Base-by-base conservation (phyloP, 1,140 invertebrate species). In the Sinonovacula constricta region DNA sequence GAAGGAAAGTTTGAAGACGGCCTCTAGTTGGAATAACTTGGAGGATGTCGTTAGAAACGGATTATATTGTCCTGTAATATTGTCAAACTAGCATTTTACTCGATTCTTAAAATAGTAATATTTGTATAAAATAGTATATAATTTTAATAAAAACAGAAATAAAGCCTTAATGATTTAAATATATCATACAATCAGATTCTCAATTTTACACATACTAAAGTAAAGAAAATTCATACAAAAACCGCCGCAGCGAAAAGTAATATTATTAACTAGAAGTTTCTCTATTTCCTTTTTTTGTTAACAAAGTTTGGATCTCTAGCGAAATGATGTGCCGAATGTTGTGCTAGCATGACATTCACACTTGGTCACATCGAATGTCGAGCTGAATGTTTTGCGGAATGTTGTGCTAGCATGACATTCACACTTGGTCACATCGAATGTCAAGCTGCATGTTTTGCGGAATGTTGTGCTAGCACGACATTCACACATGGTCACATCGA, bases 1-100 rank as follows among this genome's bases (percentile, higher is more conserved):
- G n/a, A 14, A 66, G 3, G 54, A 28, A 53, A 76, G 34, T 26
- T 33, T 76, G 26, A 65, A 53, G 1, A 54, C 49, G 10, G 72
- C 62, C 33, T 66, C 72, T 2, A 76, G 54, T 22, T 45, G 49
- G 33, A 76, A 76, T 22, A 76, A 65, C 33, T 76, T 76, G 10
- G 72, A 53, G 14, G 45, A 56, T n/a, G 72, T 67, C 12, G 4
- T 45, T 18, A 76, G 28, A 28, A 39, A 34, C 12, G 49, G 39
- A 22, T 49, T 24, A 28, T 66, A 76, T 14, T 59, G 31, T 30
- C 62, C 72, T 76, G 51, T 2, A 74, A 63, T 30, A 68, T 15
- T 39, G 22, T 34, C 14, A 28, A 62, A 30, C 4, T 14, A 5
- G 7, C 5, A 62, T 62, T 31, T 14, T 30, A 12, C 7, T 12